phyloP scores from a whole-genome alignment of 2,888 invertebrate species.

The Ypsolopha scabrella region DNA sequence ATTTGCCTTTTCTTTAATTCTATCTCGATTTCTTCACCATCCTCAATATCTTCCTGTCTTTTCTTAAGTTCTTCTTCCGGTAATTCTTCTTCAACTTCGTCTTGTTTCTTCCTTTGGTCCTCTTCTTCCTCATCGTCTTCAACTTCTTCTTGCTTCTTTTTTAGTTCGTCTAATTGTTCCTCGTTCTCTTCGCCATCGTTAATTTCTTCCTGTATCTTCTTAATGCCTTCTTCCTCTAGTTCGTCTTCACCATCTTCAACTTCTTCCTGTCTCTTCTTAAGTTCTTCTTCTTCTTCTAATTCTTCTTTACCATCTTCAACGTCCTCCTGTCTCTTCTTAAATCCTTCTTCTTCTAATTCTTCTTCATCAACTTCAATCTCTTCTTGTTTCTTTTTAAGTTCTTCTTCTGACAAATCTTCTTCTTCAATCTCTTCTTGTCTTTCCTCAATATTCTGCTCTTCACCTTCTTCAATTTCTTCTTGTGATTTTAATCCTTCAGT shows the following conservation, averaged over 20 bases:
- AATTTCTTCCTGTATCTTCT: not conserved
- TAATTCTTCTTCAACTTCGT: not conserved
- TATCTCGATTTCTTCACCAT: not conserved
- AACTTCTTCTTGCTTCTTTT: slow-evolving; percentile 7
- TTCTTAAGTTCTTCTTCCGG: not conserved
- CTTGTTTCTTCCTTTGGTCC: slow-evolving; percentile 1
- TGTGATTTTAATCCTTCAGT: slow-evolving; percentile 5
- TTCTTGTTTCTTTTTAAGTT: not conserved
- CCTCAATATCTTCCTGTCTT: not conserved
- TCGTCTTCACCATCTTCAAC: not conserved
- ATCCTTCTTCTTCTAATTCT: not conserved
- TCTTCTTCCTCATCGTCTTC: slow-evolving; percentile 13
- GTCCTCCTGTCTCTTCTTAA: not conserved
- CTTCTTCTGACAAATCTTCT: not conserved
- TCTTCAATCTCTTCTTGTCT: slow-evolving; percentile 1
- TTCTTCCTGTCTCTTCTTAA: not conserved
- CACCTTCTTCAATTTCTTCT: slow-evolving; percentile 10
- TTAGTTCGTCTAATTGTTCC: slow-evolving; percentile 9
- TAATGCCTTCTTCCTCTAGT: not conserved
- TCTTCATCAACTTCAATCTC: not conserved
- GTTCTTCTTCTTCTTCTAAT: not conserved
- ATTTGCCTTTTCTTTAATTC: not conserved
- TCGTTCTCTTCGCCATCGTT: slow-evolving; percentile 11
- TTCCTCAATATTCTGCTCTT: slow-evolving; percentile 7
- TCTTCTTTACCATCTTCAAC: not conserved